Percentiles rank a stretch among this genome's conserved stretches.
These are phyloP conservation scores for Macrochelys suwanniensis DNA, from an alignment of 2,797 vertebrate genomes.

Conservation along the genomic window DNA sequence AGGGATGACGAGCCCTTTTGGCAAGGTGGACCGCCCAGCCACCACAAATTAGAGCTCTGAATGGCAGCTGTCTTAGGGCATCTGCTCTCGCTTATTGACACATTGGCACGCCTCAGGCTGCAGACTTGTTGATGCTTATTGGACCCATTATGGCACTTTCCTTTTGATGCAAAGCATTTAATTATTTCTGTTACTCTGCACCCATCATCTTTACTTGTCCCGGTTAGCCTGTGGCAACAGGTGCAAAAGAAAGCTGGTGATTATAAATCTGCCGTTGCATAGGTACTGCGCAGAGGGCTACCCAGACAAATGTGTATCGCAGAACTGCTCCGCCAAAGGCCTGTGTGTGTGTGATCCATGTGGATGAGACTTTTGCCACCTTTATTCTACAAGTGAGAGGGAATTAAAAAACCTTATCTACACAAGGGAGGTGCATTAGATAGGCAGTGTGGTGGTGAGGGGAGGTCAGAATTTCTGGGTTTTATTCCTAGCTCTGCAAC, in stretches of 20 bases:
- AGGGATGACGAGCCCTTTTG: background rate
- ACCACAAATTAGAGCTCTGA: conserved; percentile 1
- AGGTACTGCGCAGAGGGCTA: background rate
- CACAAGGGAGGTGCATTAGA: background rate
- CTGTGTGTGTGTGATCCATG: fast-evolving
- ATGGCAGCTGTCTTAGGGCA: conserved; percentile 17
- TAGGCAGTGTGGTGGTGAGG: too few species aligned
- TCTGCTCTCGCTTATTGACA: conserved; percentile 24
- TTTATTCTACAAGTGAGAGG: fast-evolving
- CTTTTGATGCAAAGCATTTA: conserved; percentile 29
- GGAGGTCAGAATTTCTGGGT: background rate
- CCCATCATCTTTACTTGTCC: conserved; percentile 39
- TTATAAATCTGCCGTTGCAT: background rate
- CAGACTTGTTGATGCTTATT: conserved; percentile 7
- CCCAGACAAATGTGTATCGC: background rate
- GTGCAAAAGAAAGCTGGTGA: background rate
- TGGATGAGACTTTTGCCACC: background rate
- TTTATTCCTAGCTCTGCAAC: background rate
- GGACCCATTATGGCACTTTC: conserved; percentile 14
- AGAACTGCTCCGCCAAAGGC: fast-evolving
- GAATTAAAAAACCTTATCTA: fast-evolving
- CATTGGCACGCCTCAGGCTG: conserved; percentile 26
- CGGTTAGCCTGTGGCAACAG: background rate
- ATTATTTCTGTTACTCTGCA: conserved; percentile 47
- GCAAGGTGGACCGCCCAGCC: background rate